Base-by-base conservation (phyloP, 2,797 vertebrate genomes). In the Oreochromis grahami region DNA sequence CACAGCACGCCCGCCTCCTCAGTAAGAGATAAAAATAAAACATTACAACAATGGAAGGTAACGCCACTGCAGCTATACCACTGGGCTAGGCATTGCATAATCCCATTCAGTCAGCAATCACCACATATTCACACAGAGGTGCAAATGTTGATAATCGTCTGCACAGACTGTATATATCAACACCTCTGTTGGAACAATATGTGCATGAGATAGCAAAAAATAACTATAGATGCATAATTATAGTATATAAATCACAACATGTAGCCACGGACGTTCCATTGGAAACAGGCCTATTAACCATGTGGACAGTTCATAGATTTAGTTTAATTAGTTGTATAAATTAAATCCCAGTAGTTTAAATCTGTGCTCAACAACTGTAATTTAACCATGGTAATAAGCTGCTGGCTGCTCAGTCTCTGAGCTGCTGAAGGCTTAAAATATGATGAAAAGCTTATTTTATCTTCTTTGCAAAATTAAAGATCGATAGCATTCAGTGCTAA, bases 1-100 rank as follows among this genome's bases (percentile, higher is more conserved):
- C 82, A 17, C 78, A 77, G 58, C 76, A 79, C 43, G 15, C 41
- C 76, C 74, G 58, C 85, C 55, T 74, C 24, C 84, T 84, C 82
- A 60, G 60, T 78, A 48, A 77, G 76, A 82, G 51, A 77, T 80
- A 24, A 81, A 76, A 85, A 78, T 79, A 82, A 80, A 79, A 89
- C 68, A 80, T 14, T 19, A 45, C 34, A 80, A 12, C 88, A 53
- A 21, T 5, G 9, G 41, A 76, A 77, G 85, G 82, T 78, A 85
- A 81, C 43, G 2, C 2, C 5, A 2, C 74, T 36, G 55, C 53
- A 0, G 32, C 56, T 13, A 3, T 10, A 68, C 60, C 41, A 8
- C 51, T 5, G 52, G 5, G 58, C 41, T 4, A 15, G 3, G 17
- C 21, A 2, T 3, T 52, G 41, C n/a, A 7, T 58, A 43, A 68